phyloP scores from a whole-genome alignment of 2,888 invertebrate genomes.

The Trachelus tabidus region DNA sequence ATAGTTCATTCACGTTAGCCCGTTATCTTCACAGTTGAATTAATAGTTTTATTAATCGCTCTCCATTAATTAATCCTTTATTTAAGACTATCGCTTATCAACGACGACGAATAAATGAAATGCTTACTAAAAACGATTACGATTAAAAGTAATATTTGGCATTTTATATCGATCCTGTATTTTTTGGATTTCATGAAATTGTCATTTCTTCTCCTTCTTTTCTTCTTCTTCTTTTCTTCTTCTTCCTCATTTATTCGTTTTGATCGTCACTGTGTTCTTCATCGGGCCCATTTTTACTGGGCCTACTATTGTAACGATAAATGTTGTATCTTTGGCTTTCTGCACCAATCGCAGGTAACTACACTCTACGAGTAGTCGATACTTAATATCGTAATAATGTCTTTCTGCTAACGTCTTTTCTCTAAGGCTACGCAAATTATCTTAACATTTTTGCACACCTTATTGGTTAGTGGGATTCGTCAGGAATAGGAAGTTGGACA shows the following conservation, averaged over 20 bases:
- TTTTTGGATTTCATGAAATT: neutral
- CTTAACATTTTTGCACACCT: neutral
- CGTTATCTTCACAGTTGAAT: neutral
- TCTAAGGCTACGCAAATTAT: neutral
- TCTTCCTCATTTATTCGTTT: neutral
- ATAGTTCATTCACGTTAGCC: neutral
- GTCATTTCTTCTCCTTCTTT: neutral
- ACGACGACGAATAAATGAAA: conserved; percentile 43
- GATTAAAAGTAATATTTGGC: conserved; percentile 44
- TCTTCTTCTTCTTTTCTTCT: conserved; percentile 6
- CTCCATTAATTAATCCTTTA: conserved; percentile 16
- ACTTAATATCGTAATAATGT: neutral
- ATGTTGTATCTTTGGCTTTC: conserved; percentile 33
- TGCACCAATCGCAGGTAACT: neutral
- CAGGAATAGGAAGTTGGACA: neutral
- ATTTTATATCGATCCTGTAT: conserved; percentile 20
- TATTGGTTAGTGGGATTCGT: neutral
- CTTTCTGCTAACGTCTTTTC: neutral
- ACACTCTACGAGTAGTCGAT: neutral
- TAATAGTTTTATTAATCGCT: neutral
- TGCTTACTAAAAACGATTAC: conserved; percentile 41
- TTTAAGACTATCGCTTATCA: conserved; percentile 36
- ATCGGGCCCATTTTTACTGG: neutral
- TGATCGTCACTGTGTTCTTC: neutral
- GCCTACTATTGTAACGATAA: neutral